Base-by-base conservation (phyloP, 2,113 vertebrate genomes). In the Kryptolebias marmoratus region DNA sequence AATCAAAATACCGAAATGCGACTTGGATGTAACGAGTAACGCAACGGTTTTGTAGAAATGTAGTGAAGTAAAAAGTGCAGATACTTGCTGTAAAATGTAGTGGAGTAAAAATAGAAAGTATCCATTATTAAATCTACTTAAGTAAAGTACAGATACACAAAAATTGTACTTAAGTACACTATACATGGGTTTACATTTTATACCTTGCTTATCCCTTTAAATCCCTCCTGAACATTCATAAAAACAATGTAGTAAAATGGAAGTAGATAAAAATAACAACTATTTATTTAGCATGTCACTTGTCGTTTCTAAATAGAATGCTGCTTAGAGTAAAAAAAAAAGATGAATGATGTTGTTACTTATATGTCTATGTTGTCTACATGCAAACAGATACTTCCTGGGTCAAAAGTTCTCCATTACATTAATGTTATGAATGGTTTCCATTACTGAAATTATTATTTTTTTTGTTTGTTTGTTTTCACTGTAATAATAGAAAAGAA, bases 401-500 rank as follows among this genome's bases (percentile, higher is more conserved):
- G 68, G 64, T 79, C 42, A 73, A 58, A 28, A 49, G 4, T 54
- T 11, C 28, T 7, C 13, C 44, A 49, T 66, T 32, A 31, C 79
- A 22, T 22, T 71, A 64, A 45, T 53, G 32, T 75, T 52, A 74
- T 86, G 57, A 81, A 64, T 47, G 48, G 16, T 27, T 6, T 71
- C 56, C 66, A 82, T 82, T 80, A 71, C 27, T 56, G 4, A 50
- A 66, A 85, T 73, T 13, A 59, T 16, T 31, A 22, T 22, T 22
- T 22, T 22, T 0, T 22, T 22, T 22, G 22, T 22, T 22, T 22
- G 22, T 22, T 22, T 56, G 22, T 56, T 50, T 32, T n/a, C 27
- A 22, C 48, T 5, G 1, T 5, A 13, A 54, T 45, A 71, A 11
- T 13, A 11, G 31, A 55, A 56, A 49, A 16, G 47, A 11, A 22